These are phyloP conservation scores for Cisticola juncidis DNA, from an alignment of 2,113 vertebrate species.

Conservation along the genomic window DNA sequence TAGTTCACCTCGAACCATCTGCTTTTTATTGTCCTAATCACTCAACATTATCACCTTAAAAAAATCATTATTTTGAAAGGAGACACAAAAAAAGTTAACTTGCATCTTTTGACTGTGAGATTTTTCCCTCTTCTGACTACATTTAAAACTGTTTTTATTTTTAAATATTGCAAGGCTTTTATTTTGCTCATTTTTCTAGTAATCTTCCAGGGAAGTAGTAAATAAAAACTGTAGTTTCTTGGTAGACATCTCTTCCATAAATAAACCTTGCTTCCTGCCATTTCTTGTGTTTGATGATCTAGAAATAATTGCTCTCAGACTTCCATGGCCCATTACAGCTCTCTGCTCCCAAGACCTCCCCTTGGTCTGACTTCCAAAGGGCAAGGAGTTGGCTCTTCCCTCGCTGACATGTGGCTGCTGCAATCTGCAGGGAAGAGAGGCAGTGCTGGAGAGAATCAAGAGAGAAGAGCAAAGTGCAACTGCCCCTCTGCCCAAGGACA, in stretches of 20 bases:
- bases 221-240: constrained; percentile 19
- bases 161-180: not conserved
- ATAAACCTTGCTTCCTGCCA: constrained; percentile 9
- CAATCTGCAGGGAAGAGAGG: not conserved
- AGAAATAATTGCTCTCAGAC: constrained; percentile 49
- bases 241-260: not conserved
- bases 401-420: constrained; percentile 20
- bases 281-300: constrained; percentile 15
- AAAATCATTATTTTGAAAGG: not conserved
- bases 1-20: not conserved
- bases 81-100: not conserved
- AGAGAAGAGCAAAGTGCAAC: not conserved
- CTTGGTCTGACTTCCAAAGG: constrained; percentile 26
- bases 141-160: not conserved
- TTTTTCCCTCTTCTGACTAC: not conserved
- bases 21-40: not conserved
- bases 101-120: not conserved
- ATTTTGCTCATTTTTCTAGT: not conserved
- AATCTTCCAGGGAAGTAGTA: not conserved
- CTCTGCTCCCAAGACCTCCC: constrained; percentile 38
- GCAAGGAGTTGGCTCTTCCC: constrained; percentile 44
- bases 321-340: not conserved
- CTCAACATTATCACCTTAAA: not conserved
- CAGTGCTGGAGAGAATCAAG: not conserved
- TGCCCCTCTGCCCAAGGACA: not conserved